A percentile compares a stretch with the other conserved stretches of the same genome.
Conservation (phyloP, 2,113 vertebrate species). For the Oreochromis tanganicae region DNA sequence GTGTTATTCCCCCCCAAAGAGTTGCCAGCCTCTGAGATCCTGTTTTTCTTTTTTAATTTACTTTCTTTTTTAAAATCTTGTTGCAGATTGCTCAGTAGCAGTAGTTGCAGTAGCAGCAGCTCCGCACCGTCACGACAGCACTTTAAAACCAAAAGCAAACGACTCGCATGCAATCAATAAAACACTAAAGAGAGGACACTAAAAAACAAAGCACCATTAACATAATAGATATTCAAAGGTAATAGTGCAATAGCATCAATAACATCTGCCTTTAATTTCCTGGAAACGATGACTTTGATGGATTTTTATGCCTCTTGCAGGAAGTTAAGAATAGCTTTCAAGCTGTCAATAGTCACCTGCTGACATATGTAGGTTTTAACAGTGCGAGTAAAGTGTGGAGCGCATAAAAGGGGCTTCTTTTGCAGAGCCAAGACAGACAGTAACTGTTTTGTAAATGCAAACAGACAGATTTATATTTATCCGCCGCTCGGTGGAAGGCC, state of each 20-base stretch:
- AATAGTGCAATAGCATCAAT: constrained; percentile 3
- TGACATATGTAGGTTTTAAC: background rate
- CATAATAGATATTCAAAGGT: constrained; percentile 9
- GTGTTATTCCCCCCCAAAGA: background rate
- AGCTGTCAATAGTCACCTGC: background rate
- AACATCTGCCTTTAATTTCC: constrained; percentile 35
- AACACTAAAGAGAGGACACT: background rate
- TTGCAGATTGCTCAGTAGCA: background rate
- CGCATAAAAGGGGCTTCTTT: background rate
- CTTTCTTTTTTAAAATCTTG: background rate
- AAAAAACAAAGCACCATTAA: constrained; percentile 21
- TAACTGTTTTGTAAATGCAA: background rate
- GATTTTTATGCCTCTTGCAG: constrained; percentile 17
- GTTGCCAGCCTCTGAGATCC: background rate
- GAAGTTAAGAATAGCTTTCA: constrained; percentile 19
- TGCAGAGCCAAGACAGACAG: background rate
- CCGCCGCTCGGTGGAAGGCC: background rate
- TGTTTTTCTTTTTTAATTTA: background rate
- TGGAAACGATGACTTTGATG: constrained; percentile 19
- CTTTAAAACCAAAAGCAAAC: background rate
- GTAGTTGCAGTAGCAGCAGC: background rate
- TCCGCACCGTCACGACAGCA: background rate
- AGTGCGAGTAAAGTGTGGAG: background rate
- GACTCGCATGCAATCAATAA: background rate
- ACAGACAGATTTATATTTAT: background rate